phyloP scores from a whole-genome alignment of 1,140 invertebrate species.

The Pectinophora gossypiella region DNA sequence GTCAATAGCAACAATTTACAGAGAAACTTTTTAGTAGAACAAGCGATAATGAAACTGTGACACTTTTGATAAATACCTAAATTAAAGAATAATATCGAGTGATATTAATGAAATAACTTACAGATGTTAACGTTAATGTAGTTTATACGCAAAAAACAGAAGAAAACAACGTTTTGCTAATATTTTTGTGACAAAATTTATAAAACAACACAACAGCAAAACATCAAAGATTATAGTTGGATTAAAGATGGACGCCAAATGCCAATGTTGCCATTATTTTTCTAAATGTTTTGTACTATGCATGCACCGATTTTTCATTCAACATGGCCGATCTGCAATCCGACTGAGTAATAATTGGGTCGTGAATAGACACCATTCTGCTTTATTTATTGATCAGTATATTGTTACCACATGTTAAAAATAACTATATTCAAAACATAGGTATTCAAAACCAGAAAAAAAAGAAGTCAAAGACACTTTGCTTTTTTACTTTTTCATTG shows the following conservation, averaged over 20 bases:
- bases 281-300: too few species aligned
- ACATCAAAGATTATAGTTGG: too few species aligned
- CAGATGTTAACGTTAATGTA: background rate
- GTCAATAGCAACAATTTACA: constrained; percentile 67
- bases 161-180: constrained; percentile 22
- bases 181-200: constrained; percentile 53
- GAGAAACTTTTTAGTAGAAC: constrained; percentile 68
- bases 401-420: too few species aligned
- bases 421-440: too few species aligned
- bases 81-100: constrained; percentile 22
- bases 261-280: constrained; percentile 59
- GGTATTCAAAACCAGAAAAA: too few species aligned
- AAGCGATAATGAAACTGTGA: constrained; percentile 67
- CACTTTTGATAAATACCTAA: constrained; percentile 53
- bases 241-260: constrained; percentile 72
- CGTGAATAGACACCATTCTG: too few species aligned
- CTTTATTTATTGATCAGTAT: too few species aligned
- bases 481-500: background rate
- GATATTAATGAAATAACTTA: constrained; percentile 18
- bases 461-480: background rate
- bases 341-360: too few species aligned
- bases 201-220: constrained; percentile 70
- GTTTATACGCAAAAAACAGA: background rate
- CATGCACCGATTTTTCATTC: too few species aligned
- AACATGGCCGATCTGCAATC: too few species aligned